Percentiles rank a stretch among this genome's conserved stretches.
Conservation (phyloP, 2,797 vertebrate genomes). For the Salmo trutta region DNA sequence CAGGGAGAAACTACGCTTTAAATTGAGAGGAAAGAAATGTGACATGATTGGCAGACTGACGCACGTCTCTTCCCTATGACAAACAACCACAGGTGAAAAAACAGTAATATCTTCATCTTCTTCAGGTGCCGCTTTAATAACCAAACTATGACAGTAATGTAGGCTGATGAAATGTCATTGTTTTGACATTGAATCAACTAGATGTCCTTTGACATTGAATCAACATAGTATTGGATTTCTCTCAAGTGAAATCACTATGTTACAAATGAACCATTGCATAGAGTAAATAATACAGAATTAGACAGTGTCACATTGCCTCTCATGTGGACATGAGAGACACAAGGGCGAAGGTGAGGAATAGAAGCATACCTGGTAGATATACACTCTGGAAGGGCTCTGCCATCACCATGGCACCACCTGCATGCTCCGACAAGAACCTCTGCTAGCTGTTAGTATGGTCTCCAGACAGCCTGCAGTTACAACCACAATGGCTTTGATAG, state of each 20-base stretch:
- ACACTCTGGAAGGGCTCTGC: conserved; percentile 19
- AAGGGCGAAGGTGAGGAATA: neutral
- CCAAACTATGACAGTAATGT: conserved; percentile 39
- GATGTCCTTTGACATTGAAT: neutral
- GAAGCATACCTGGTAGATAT: conserved; percentile 4
- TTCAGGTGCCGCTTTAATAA: conserved; percentile 34
- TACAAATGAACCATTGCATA: neutral
- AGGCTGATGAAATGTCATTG: conserved; percentile 1
- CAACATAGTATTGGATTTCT: neutral
- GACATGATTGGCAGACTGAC: conserved; percentile 60
- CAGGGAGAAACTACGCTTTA: conserved; percentile 70
- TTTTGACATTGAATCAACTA: neutral
- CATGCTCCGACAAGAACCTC: conserved; percentile 41
- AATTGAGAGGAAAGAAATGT: conserved; percentile 73
- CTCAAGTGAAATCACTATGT: neutral
- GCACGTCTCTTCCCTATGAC: conserved; percentile 45
- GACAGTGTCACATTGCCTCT: neutral
- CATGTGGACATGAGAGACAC: neutral
- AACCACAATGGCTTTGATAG: conserved; percentile 80
- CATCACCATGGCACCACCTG: conserved; percentile 43
- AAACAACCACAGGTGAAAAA: conserved; percentile 64
- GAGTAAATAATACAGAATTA: neutral
- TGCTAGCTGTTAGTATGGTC: conserved; percentile 1
- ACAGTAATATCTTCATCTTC: conserved; percentile 64
- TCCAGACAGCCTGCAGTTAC: neutral